Evolutionary conservation across 2,888 invertebrate species (phyloP).

Genomic region (Perdita meconis): DNA sequence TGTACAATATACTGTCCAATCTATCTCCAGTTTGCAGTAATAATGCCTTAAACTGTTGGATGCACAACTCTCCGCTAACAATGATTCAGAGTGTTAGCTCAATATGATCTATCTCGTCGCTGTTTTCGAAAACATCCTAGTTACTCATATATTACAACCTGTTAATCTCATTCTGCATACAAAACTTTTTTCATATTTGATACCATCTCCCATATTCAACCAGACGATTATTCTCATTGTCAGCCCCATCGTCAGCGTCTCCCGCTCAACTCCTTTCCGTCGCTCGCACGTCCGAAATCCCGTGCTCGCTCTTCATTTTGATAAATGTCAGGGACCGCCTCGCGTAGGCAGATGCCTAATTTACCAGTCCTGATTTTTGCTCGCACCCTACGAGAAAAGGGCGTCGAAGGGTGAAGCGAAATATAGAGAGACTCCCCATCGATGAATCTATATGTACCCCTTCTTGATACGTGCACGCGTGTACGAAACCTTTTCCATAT

Average conservation of each 20-base stretch:
- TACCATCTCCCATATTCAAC: too few relatives aligned
- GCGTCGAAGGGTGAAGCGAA: conserved; percentile 29
- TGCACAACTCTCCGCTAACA: too few relatives aligned
- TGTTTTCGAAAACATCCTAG: too few relatives aligned
- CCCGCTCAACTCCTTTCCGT: neutral
- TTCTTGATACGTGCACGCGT: conserved; percentile 14
- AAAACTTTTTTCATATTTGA: too few relatives aligned
- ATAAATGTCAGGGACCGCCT: conserved; percentile 74
- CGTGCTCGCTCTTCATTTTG: conserved; percentile 54
- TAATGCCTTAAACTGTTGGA: too few relatives aligned
- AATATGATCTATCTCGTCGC: too few relatives aligned
- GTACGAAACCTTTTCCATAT: conserved; percentile 68
- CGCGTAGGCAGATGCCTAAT: conserved; percentile 73
- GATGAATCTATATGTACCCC: conserved; percentile 60
- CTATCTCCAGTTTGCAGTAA: too few relatives aligned
- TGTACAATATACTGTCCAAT: too few relatives aligned
- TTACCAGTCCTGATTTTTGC: conserved; percentile 75
- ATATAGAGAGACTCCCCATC: conserved; percentile 44
- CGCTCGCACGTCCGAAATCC: conserved; percentile 21
- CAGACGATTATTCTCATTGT: neutral
- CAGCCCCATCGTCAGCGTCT: neutral
- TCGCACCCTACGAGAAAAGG: conserved; percentile 44
- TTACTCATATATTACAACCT: too few relatives aligned
- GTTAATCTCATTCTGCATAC: too few relatives aligned
- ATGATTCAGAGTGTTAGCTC: too few relatives aligned